Evolutionary conservation across 2,113 vertebrate genomes (phyloP).

Genomic region (Catharus minimus): DNA sequence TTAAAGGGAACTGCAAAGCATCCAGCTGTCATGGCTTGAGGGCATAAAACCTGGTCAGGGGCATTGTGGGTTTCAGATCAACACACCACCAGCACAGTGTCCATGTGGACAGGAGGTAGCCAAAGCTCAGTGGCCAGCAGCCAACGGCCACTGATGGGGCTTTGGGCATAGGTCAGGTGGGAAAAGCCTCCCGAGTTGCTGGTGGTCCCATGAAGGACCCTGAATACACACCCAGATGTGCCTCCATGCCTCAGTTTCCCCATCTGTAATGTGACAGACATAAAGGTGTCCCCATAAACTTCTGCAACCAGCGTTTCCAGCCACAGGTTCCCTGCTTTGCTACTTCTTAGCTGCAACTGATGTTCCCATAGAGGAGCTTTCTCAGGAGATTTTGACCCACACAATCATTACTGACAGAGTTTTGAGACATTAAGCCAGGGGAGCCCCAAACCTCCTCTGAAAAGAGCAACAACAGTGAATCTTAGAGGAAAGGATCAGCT

Average conservation of each 20-base stretch:
- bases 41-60: neutral
- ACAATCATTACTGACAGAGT: neutral
- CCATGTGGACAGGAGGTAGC: accelerated
- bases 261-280: neutral
- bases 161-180: neutral
- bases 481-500: neutral
- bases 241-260: neutral
- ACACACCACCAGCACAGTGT: neutral
- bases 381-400: neutral
- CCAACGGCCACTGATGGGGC: neutral
- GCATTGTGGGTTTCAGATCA: neutral
- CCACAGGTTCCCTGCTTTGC: neutral
- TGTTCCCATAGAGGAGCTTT: neutral
- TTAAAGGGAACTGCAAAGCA: neutral
- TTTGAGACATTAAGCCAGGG: neutral
- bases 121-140: too few relatives aligned
- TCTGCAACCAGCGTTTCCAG: neutral
- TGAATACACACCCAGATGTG: neutral
- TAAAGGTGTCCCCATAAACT: neutral
- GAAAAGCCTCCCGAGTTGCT: neutral
- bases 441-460: neutral
- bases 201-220: neutral
- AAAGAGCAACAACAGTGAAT: neutral
- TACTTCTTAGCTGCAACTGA: neutral
- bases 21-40: accelerated